A percentile compares a stretch with the other conserved stretches of the same genome.
phyloP scores from a whole-genome alignment of 2,888 invertebrate genomes.

The Axea sp. region DNA sequence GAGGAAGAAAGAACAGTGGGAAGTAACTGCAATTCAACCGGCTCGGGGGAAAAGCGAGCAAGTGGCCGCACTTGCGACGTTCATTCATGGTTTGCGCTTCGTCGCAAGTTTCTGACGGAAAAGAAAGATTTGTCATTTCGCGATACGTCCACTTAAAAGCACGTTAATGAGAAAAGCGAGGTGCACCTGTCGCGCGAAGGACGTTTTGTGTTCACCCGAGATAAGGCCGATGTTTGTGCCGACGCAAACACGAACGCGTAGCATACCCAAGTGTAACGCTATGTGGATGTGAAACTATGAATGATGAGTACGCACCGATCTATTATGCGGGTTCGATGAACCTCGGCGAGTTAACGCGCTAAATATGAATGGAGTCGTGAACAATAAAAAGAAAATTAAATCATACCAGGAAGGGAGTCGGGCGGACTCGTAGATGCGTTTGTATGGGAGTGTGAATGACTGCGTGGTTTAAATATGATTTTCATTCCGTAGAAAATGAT shows the following conservation, averaged over 20 bases:
- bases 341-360: conserved; percentile 44
- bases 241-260: conserved; percentile 5
- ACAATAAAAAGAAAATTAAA: conserved; percentile 24
- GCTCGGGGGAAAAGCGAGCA: too few relatives aligned
- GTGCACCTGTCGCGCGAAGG: conserved; percentile 45
- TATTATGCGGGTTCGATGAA: conserved; percentile 65
- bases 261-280: conserved; percentile 15
- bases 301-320: conserved; percentile 62
- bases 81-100: conserved; percentile 29
- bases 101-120: not conserved
- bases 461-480: not conserved
- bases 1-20: too few relatives aligned
- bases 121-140: conserved; percentile 1
- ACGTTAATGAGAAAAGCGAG: conserved; percentile 27
- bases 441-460: conserved; percentile 1
- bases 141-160: conserved; percentile 25
- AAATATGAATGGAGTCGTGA: conserved; percentile 39
- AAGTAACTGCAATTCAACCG: too few relatives aligned
- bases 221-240: conserved; percentile 19
- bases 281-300: conserved; percentile 40
- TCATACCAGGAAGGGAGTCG: not conserved
- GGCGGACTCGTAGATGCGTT: conserved; percentile 6
- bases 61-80: too few relatives aligned
- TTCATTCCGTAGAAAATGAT: not conserved
- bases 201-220: conserved; percentile 34